Evolutionary conservation across 1,140 invertebrate species (phyloP).

Genomic region (Drosophila busckii): DNA sequence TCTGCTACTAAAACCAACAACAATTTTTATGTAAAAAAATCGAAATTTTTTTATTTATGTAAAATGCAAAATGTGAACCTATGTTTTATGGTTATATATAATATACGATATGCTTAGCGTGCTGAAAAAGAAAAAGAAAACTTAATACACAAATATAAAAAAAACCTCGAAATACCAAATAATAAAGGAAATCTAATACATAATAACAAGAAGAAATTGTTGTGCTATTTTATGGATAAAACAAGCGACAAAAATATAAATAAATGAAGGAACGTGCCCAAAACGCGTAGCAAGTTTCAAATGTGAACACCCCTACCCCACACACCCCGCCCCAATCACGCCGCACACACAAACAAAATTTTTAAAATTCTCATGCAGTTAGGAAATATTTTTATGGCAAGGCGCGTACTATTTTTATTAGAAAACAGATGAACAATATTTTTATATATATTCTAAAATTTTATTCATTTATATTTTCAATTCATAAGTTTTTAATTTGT

Average conservation of each 20-base stretch:
- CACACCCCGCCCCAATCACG: no score
- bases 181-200: conserved; percentile 40
- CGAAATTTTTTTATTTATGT: conserved; percentile 64
- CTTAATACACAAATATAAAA: conserved; percentile 48
- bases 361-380: no score
- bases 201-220: conserved; percentile 44
- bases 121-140: conserved; percentile 24
- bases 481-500: no score
- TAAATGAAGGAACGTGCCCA: conserved; percentile 13
- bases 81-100: conserved; percentile 63
- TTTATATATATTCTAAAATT: no score
- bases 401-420: no score
- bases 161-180: conserved; percentile 64
- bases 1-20: conserved; percentile 47
- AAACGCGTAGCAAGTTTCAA: no score
- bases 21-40: conserved; percentile 58
- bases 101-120: conserved; percentile 42
- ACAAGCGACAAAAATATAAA: conserved; percentile 36
- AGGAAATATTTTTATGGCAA: no score
- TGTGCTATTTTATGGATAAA: conserved; percentile 70
- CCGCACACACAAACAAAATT: no score
- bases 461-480: no score
- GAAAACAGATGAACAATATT: no score
- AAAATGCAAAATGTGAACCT: conserved; percentile 64
- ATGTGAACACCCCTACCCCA: no score